A percentile compares a stretch with the other conserved stretches of the same genome.
Evolutionary conservation across 2,888 invertebrate genomes (phyloP).

Genomic region (Lepidochrysops patricia): DNA sequence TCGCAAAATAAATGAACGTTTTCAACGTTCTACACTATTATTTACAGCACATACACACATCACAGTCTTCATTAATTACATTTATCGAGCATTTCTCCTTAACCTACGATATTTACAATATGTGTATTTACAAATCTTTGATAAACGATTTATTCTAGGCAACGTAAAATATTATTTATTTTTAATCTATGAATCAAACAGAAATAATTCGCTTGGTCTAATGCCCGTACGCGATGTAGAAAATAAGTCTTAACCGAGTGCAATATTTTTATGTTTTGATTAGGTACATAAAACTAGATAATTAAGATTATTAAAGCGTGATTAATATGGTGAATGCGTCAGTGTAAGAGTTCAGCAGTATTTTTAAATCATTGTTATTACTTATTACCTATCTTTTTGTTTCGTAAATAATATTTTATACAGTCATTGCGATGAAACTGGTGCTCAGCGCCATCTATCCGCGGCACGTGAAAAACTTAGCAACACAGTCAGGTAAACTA

Average conservation of each 20-base stretch:
- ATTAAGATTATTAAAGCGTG: no score
- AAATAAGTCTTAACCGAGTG: no score
- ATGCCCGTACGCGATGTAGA: neutral
- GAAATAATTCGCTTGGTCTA: neutral
- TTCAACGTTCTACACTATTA: constrained; percentile 15
- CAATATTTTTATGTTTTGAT: neutral
- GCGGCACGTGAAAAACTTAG: neutral
- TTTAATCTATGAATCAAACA: neutral
- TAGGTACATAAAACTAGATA: neutral
- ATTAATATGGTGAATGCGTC: no score
- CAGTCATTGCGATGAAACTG: neutral
- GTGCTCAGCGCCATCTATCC: neutral
- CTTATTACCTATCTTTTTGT: no score
- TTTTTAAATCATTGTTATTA: neutral
- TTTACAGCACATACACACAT: constrained; percentile 35
- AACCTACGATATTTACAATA: constrained; percentile 20
- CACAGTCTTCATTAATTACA: constrained; percentile 70
- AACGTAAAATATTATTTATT: neutral
- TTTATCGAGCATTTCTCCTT: constrained; percentile 17
- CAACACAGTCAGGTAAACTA: no score
- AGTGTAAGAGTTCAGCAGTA: neutral
- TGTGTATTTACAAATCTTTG: constrained; percentile 18
- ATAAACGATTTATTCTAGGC: constrained; percentile 1
- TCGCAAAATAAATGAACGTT: constrained; percentile 16
- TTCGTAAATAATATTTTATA: no score